Evolutionary conservation across 2,113 vertebrate species (phyloP).

Genomic region (Hippolais icterina): DNA sequence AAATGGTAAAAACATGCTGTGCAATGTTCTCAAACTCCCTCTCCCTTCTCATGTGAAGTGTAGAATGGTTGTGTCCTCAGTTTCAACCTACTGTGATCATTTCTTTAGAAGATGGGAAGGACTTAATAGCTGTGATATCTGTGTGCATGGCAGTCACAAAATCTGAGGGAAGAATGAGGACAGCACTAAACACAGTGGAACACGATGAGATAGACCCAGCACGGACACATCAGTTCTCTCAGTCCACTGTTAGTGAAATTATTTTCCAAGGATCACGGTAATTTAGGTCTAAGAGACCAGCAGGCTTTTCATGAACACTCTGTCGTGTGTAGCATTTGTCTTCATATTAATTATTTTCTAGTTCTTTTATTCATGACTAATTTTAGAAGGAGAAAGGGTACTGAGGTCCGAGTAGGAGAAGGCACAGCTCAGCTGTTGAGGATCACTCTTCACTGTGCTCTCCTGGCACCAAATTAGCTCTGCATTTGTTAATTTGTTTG

Average conservation of each 20-base stretch:
- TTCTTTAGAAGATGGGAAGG: not conserved
- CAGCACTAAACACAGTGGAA: not conserved
- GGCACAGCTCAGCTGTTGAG: slow-evolving; percentile 1
- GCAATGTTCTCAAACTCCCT: not conserved
- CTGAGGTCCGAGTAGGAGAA: not conserved
- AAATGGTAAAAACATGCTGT: not conserved
- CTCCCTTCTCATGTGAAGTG: not conserved
- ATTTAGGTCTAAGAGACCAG: not conserved
- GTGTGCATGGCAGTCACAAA: not conserved
- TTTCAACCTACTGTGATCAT: not conserved
- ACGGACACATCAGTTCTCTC: not conserved
- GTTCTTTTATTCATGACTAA: not conserved
- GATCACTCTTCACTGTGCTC: not conserved
- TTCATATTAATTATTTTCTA: not conserved
- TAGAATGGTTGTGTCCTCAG: not conserved
- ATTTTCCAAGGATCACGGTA: not conserved
- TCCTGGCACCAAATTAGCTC: slow-evolving; percentile 6
- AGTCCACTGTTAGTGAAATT: not conserved
- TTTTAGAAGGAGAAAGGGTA: not conserved
- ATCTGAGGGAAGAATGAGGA: not conserved
- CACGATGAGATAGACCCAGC: not conserved
- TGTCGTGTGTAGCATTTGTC: not conserved
- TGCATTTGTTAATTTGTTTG: slow-evolving; percentile 42
- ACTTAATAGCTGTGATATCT: not conserved
- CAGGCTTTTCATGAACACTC: not conserved